Percentiles rank a stretch among this genome's conserved stretches.
phyloP scores from a whole-genome alignment of 2,888 invertebrate species.

The Yponomeuta malinellus region DNA sequence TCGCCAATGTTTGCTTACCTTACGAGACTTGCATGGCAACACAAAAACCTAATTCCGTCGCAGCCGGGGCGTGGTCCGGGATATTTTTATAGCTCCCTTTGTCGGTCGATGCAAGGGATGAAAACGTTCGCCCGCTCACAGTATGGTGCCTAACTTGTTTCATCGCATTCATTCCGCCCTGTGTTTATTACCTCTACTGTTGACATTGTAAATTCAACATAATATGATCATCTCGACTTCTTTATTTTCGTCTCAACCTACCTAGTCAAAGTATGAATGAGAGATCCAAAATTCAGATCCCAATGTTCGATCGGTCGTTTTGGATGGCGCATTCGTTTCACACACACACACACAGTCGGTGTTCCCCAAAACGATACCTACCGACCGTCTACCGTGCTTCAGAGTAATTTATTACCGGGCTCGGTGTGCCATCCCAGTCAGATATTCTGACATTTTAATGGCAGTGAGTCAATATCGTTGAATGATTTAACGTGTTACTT shows the following conservation, averaged over 20 bases:
- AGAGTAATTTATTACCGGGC: constrained; percentile 44
- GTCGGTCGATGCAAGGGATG: constrained; percentile 38
- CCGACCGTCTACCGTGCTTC: background rate
- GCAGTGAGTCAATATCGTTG: constrained; percentile 47
- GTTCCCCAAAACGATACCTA: background rate
- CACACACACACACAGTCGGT: background rate
- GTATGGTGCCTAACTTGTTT: constrained; percentile 37
- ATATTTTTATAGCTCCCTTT: constrained; percentile 57
- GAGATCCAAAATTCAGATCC: background rate
- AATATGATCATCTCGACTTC: background rate
- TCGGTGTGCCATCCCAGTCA: constrained; percentile 49
- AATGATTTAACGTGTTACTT: constrained; percentile 45
- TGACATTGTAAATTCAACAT: constrained; percentile 8
- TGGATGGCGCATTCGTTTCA: background rate
- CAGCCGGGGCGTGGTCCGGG: constrained; percentile 46
- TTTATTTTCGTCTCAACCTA: background rate
- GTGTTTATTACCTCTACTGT: constrained; percentile 9
- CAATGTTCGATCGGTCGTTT: background rate
- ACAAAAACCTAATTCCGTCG: constrained; percentile 49
- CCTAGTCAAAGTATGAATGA: background rate
- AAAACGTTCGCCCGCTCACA: constrained; percentile 37
- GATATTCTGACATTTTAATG: constrained; percentile 35
- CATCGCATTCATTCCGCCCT: constrained; percentile 18
- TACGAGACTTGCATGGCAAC: constrained; percentile 53
- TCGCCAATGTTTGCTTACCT: constrained; percentile 60